Evolutionary conservation across 2,113 vertebrate species (phyloP), one percentile per base, ranked within the genome.

Genomic region (Brienomyrus longianalis): DNA sequence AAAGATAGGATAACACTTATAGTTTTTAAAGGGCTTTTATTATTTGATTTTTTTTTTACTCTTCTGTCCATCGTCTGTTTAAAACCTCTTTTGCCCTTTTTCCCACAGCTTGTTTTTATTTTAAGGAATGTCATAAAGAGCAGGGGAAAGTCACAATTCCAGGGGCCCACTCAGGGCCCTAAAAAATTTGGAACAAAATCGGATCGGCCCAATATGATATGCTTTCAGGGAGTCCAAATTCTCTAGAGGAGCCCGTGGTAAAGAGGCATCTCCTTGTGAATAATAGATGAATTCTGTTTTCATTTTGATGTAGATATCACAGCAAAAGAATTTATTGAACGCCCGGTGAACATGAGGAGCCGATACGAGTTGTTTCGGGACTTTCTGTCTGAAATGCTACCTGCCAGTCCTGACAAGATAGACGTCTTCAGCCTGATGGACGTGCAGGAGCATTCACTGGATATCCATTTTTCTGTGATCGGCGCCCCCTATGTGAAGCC

Each of bases 241-340:
- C 7, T 70, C n/a, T 31, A 9, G 39, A 5, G 7, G n/a, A 7
- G 17, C 7, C 19, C 17, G 1, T 43, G 77, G 11, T 45, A 23
- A 83, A 83, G 45, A 1, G 19, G 1, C 1, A 4, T 11, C 31
- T 48, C 17, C 23, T 50, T 74, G 59, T 45, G 74, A 50, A 48
- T 70, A 21, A n/a, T 21, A 48, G n/a, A 43, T 48, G 2, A 48
- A 4, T 45, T 83, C 48, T 54, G 8, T 23, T 56, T 35, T 89
- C 51, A 11, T 45, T 43, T 47, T n/a, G 8, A 21, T 89, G 84
- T 92, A 97, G 97, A 95, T 94, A 92, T 96, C 89, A 96, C 95
- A 66, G 96, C 96, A 11, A 96, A 95, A 87, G 96, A 97, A 88
- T 97, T 98, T 92, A 92, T 97, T 90, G 95, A 95, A 88, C 95